These are phyloP conservation scores for Lymantria dispar DNA, from an alignment of 2,888 invertebrate species.

Conservation along the genomic window DNA sequence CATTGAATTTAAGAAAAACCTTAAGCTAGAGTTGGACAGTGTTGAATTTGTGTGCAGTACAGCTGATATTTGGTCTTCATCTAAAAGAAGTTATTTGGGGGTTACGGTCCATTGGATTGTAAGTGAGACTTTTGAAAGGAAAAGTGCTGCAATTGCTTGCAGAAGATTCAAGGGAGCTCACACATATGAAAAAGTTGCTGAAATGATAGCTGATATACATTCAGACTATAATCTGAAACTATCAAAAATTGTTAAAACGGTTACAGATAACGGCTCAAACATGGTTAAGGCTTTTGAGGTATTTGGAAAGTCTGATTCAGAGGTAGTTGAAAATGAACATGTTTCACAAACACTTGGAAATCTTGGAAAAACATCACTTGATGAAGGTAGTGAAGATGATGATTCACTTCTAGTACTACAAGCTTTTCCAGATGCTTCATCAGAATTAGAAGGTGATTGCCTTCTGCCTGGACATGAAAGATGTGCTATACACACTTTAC, in stretches of 20 bases:
- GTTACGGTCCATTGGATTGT: constrained; percentile 25
- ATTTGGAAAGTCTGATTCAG: background rate
- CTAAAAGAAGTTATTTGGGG: constrained; percentile 19
- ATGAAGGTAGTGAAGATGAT: background rate
- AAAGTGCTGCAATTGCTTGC: constrained; percentile 19
- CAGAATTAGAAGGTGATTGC: constrained; percentile 5
- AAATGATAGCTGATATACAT: constrained; percentile 19
- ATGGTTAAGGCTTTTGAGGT: constrained; percentile 12
- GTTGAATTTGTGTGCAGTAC: background rate
- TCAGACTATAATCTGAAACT: constrained; percentile 22
- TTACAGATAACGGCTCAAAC: constrained; percentile 16
- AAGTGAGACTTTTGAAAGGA: constrained; percentile 1
- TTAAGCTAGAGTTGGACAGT: too few relatives aligned
- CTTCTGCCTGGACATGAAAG: constrained; percentile 19
- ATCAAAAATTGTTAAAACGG: constrained; percentile 19
- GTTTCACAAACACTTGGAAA: too few relatives aligned
- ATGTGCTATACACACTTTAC: constrained; percentile 25
- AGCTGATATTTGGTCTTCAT: constrained; percentile 4
- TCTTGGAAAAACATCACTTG: background rate
- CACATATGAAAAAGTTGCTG: constrained; percentile 19
- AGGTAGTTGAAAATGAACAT: background rate
- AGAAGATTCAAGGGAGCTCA: constrained; percentile 26
- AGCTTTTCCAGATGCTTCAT: background rate
- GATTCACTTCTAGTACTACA: background rate
- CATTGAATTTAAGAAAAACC: too few relatives aligned